Percentiles rank a stretch among this genome's conserved stretches.
phyloP scores from a whole-genome alignment of 2,888 invertebrate species.

The Platypus cylindrus region DNA sequence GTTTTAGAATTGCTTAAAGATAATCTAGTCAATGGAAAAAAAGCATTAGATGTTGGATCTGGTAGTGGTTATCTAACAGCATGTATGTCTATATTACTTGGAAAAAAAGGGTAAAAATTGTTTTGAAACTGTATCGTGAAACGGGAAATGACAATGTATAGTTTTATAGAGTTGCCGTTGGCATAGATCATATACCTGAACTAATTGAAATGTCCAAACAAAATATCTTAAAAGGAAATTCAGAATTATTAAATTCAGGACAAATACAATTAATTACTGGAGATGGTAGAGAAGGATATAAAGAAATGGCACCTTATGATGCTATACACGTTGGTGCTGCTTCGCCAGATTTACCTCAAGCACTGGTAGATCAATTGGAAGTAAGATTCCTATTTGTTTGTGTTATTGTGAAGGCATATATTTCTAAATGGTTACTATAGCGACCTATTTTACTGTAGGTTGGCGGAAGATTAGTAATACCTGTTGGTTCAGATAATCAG shows the following conservation, averaged over 20 bases:
- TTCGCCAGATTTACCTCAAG: constrained; percentile 61
- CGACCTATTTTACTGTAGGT: constrained; percentile 28
- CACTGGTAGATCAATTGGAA: constrained; percentile 74
- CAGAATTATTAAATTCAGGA: constrained; percentile 52
- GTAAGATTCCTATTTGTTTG: constrained; percentile 32
- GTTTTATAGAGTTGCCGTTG: constrained; percentile 41
- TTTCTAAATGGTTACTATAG: background rate
- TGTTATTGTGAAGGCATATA: background rate
- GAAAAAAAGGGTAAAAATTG: constrained; percentile 42
- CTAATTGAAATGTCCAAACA: constrained; percentile 59
- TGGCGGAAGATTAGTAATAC: constrained; percentile 85
- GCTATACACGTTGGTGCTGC: constrained; percentile 93
- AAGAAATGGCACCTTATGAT: constrained; percentile 67
- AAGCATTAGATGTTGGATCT: constrained; percentile 83
- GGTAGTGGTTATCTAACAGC: constrained; percentile 89
- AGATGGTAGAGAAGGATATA: constrained; percentile 77
- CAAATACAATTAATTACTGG: constrained; percentile 65
- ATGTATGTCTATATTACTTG: constrained; percentile 80
- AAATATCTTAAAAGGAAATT: constrained; percentile 67
- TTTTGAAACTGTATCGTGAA: background rate
- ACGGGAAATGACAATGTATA: background rate
- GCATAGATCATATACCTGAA: constrained; percentile 83
- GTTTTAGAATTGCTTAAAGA: constrained; percentile 75
- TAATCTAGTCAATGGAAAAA: constrained; percentile 61
- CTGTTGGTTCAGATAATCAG: constrained; percentile 82